Conservation (phyloP, 2,888 invertebrate species). For the Ormia ochracea region DNA sequence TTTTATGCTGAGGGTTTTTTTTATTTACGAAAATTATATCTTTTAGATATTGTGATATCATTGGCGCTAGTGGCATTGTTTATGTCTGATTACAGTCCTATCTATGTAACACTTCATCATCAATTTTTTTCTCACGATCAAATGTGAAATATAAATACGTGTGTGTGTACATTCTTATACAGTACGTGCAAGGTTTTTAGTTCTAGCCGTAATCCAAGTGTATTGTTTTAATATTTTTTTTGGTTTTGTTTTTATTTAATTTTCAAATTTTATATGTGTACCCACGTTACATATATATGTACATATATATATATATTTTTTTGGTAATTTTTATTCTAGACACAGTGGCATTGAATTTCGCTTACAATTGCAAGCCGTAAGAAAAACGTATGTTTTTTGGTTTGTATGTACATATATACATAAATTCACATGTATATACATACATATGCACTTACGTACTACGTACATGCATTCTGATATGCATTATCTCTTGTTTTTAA, state of each 20-base stretch:
- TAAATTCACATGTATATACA: too few relatives aligned
- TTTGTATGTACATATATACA: slow-evolving; percentile 55
- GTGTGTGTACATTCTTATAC: neutral
- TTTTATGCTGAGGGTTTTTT: neutral
- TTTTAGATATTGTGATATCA: slow-evolving; percentile 32
- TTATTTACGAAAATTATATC: neutral
- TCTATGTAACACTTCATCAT: slow-evolving; percentile 8
- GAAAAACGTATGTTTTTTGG: slow-evolving; percentile 31
- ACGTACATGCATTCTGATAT: too few relatives aligned
- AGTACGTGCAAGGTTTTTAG: slow-evolving; percentile 40
- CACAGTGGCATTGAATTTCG: slow-evolving; percentile 71
- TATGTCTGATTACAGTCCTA: slow-evolving; percentile 14
- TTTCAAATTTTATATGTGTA: slow-evolving; percentile 21
- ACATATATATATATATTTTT: slow-evolving; percentile 13
- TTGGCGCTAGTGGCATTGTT: slow-evolving; percentile 57
- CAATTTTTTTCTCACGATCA: neutral
- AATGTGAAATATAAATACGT: slow-evolving; percentile 14
- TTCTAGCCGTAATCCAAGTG: slow-evolving; percentile 34
- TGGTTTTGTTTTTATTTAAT: slow-evolving; percentile 30
- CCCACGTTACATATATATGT: too few relatives aligned
- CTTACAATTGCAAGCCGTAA: slow-evolving; percentile 64
- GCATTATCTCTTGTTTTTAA: slow-evolving; percentile 15
- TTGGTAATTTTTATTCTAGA: slow-evolving; percentile 54
- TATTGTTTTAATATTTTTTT: slow-evolving; percentile 29
- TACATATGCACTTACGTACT: too few relatives aligned